These are phyloP conservation scores for Rhipidura dahli DNA, from an alignment of 2,113 vertebrate species.

Conservation along the genomic window DNA sequence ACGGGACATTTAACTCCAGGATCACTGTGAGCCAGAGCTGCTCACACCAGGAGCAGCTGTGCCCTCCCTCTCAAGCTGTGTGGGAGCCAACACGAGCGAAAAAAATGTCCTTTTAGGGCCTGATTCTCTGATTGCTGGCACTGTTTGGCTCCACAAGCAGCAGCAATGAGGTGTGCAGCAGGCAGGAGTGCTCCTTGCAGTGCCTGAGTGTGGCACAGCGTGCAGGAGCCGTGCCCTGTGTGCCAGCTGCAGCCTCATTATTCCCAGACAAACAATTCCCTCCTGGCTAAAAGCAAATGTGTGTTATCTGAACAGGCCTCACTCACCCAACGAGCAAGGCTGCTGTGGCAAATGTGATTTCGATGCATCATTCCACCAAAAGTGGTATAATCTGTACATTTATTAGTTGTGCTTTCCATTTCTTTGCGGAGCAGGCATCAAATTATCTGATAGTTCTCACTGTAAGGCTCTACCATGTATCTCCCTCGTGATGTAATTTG, in stretches of 20 bases:
- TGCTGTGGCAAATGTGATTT: background rate
- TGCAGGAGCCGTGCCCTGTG: accelerated
- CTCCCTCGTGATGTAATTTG: background rate
- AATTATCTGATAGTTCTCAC: constrained; percentile 13
- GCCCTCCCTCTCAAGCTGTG: background rate
- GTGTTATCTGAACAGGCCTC: constrained; percentile 7
- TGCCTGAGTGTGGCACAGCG: background rate
- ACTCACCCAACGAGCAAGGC: background rate
- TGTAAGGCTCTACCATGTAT: background rate
- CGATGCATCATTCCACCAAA: background rate
- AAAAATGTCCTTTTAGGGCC: background rate
- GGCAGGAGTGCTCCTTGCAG: background rate
- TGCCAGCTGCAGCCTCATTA: background rate
- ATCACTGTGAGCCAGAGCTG: background rate
- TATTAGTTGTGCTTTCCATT: constrained; percentile 14
- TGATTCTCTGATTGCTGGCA: background rate
- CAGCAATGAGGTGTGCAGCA: background rate
- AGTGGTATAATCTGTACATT: background rate
- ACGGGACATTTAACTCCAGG: background rate
- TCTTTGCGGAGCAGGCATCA: constrained; percentile 14
- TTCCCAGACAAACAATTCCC: constrained; percentile 21
- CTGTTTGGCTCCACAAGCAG: background rate
- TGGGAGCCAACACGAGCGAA: background rate
- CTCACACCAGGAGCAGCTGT: background rate
- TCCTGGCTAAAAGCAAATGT: background rate